Percentiles rank a stretch among this genome's conserved stretches.
phyloP scores from a whole-genome alignment of 2,797 vertebrate genomes.

The Hyperoplus immaculatus region DNA sequence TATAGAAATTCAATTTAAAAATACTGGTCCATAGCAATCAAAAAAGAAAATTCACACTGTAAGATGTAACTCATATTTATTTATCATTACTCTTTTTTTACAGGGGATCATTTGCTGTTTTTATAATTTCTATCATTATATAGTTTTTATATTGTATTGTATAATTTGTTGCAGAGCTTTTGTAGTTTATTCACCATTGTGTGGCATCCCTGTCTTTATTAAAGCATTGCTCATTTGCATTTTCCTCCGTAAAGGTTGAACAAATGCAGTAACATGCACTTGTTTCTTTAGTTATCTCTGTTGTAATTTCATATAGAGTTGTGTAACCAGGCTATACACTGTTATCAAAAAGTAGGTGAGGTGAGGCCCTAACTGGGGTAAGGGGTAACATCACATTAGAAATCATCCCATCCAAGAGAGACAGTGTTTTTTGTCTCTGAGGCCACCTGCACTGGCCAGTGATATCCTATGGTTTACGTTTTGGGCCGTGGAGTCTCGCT shows the following conservation, averaged over 20 bases:
- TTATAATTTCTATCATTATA: background rate
- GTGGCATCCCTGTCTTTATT: background rate
- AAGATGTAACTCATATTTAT: background rate
- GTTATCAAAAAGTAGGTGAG: slow-evolving; percentile 21
- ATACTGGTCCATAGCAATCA: background rate
- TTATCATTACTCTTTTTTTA: too few relatives aligned
- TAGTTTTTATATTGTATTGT: background rate
- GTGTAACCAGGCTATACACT: background rate
- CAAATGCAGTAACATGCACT: background rate
- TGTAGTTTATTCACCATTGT: background rate
- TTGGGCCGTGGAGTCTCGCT: slow-evolving; percentile 61
- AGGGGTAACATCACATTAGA: slow-evolving; percentile 34
- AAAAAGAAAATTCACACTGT: background rate
- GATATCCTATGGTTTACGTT: slow-evolving; percentile 73
- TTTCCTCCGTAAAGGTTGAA: background rate
- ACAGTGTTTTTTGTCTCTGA: slow-evolving; percentile 63
- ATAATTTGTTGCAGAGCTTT: background rate
- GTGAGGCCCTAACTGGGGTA: slow-evolving; percentile 42
- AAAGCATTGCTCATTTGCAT: background rate
- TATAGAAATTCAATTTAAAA: background rate
- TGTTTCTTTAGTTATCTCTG: background rate
- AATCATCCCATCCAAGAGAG: slow-evolving; percentile 41
- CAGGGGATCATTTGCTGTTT: too few relatives aligned
- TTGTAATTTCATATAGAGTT: slow-evolving; percentile 1
- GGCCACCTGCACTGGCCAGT: slow-evolving; percentile 65